phyloP scores from a whole-genome alignment of 2,797 vertebrate genomes.

The Chelidonichthys spinosus region DNA sequence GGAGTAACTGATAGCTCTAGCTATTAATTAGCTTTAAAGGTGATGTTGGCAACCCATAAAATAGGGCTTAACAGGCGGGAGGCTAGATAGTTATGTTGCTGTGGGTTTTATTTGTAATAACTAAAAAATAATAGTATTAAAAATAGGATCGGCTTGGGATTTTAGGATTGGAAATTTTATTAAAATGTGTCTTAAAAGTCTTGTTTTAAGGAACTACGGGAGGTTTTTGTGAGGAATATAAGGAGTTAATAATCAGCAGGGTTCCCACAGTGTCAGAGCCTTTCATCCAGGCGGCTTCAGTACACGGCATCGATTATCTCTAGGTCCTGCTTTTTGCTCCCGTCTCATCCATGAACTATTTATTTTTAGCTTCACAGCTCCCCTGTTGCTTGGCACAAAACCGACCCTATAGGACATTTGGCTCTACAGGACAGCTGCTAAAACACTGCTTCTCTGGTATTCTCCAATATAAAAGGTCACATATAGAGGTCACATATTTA shows the following conservation, averaged over 20 bases:
- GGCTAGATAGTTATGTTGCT: not conserved
- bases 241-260: slow-evolving; percentile 63
- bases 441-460: slow-evolving; percentile 6
- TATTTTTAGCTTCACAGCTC: slow-evolving; percentile 78
- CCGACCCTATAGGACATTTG: slow-evolving; percentile 51
- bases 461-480: slow-evolving; percentile 13
- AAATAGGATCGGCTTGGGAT: not conserved
- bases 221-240: slow-evolving; percentile 27
- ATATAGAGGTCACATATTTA: slow-evolving; percentile 17
- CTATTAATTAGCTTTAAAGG: not conserved
- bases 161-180: slow-evolving; percentile 1
- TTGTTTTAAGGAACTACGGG: not conserved
- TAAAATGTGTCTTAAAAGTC: not conserved
- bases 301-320: slow-evolving; percentile 74
- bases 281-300: slow-evolving; percentile 64
- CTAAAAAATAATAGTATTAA: not conserved
- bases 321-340: slow-evolving; percentile 59
- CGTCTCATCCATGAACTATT: slow-evolving; percentile 70
- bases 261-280: slow-evolving; percentile 41
- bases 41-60: too few species aligned
- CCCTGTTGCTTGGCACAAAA: slow-evolving; percentile 61
- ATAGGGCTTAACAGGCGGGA: too few species aligned
- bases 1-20: not conserved
- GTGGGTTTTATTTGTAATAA: not conserved
- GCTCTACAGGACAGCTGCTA: slow-evolving; percentile 34